Conservation (phyloP, 2,113 vertebrate genomes). For the Brachypteracias leptosomus region DNA sequence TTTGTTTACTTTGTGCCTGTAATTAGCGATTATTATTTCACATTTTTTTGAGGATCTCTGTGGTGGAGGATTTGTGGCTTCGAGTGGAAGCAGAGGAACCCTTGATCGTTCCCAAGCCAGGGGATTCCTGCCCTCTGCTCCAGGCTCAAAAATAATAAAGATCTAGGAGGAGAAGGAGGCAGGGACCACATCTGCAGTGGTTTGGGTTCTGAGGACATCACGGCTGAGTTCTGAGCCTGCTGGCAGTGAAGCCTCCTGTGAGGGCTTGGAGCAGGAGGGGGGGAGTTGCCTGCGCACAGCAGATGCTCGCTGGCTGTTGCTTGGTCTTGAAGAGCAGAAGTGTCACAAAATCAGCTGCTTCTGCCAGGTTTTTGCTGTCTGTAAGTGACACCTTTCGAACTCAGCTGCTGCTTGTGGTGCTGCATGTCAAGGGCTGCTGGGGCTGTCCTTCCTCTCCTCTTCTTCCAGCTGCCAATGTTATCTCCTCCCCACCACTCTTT, state of each 20-base stretch:
- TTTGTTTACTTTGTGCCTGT: constrained; percentile 48
- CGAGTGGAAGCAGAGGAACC: neutral
- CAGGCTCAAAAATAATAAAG: neutral
- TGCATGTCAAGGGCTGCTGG: neutral
- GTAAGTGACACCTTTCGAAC: constrained; percentile 8
- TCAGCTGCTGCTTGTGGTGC: neutral
- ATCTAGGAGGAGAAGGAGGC: neutral
- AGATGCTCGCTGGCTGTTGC: neutral
- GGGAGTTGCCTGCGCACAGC: neutral
- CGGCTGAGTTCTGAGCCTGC: neutral
- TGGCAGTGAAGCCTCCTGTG: neutral
- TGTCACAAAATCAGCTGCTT: neutral
- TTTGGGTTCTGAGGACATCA: neutral
- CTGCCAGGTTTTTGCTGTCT: constrained; percentile 16
- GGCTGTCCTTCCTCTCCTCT: neutral
- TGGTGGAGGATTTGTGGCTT: neutral
- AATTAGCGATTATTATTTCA: constrained; percentile 20
- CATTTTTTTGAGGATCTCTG: neutral
- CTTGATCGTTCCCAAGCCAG: neutral
- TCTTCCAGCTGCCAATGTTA: neutral
- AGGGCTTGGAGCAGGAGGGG: neutral
- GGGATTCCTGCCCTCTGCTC: neutral
- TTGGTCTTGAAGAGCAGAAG: neutral
- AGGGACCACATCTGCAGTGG: neutral
- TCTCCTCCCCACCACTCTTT: neutral